Evolutionary conservation across 1,140 invertebrate genomes (phyloP).

Genomic region (Magallana ariakensis): DNA sequence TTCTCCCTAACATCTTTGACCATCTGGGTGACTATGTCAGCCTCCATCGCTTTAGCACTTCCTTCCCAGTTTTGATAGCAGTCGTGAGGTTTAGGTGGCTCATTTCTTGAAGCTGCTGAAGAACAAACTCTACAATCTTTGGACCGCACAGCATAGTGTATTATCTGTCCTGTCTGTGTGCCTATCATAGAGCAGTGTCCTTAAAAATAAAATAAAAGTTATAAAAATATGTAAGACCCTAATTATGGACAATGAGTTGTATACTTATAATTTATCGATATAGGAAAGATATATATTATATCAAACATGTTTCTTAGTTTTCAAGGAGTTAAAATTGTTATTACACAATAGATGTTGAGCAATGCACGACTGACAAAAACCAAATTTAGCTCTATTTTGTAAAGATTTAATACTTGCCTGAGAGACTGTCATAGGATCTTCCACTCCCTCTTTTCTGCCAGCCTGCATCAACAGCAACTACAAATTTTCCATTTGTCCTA

Average conservation of each 20-base stretch:
- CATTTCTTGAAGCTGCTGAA: neutral
- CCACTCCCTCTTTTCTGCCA: neutral
- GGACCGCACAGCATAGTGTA: neutral
- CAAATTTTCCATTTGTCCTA: neutral
- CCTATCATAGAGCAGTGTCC: constrained; percentile 39
- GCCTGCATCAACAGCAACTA: neutral
- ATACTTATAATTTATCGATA: no score
- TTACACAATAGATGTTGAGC: no score
- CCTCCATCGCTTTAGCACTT: constrained; percentile 37
- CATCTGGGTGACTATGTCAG: constrained; percentile 36
- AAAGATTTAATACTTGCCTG: no score
- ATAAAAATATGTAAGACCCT: no score
- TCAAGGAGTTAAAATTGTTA: no score
- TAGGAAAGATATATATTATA: no score
- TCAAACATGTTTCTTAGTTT: no score
- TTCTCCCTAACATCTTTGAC: constrained; percentile 7
- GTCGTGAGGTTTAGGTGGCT: neutral
- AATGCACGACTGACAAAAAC: no score
- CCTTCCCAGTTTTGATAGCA: constrained; percentile 31
- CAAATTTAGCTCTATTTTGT: no score
- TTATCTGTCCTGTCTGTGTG: constrained; percentile 24
- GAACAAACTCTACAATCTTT: constrained; percentile 21
- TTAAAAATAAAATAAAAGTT: neutral
- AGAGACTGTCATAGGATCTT: neutral
- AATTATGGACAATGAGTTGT: no score